These are phyloP conservation scores for Eremobia ochroleuca DNA, from an alignment of 2,888 invertebrate species.

Conservation along the genomic window DNA sequence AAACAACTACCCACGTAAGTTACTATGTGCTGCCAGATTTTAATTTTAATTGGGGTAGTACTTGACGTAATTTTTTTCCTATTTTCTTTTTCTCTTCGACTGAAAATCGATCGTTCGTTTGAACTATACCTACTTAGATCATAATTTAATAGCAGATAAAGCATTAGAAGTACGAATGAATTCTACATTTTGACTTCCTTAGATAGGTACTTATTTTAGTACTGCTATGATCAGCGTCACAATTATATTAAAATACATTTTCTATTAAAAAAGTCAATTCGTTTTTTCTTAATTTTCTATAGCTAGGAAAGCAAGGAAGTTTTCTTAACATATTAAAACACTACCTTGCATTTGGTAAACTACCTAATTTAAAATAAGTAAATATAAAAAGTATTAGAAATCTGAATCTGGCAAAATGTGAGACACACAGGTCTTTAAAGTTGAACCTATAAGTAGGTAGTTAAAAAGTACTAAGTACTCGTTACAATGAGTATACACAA, in stretches of 20 bases:
- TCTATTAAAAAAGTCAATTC: background rate
- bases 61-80: background rate
- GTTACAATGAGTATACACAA: constrained; percentile 27
- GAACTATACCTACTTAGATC: constrained; percentile 1
- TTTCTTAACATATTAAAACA: constrained; percentile 50
- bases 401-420: constrained; percentile 36
- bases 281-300: constrained; percentile 1
- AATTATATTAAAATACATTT: constrained; percentile 32
- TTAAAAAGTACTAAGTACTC: constrained; percentile 4
- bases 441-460: background rate
- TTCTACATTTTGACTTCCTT: constrained; percentile 19
- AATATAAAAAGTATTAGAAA: constrained; percentile 2
- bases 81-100: background rate
- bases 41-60: background rate
- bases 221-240: constrained; percentile 14
- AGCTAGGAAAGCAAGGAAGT: constrained; percentile 34
- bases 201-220: constrained; percentile 29
- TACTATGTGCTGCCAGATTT: background rate
- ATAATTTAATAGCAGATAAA: constrained; percentile 44
- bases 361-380: constrained; percentile 25
- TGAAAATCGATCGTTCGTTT: constrained; percentile 3
- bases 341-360: constrained; percentile 47
- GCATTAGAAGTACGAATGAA: constrained; percentile 19
- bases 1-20: background rate
- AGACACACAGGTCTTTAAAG: constrained; percentile 7